phyloP scores from a whole-genome alignment of 1,140 invertebrate genomes.

The Saccostrea glomerata region DNA sequence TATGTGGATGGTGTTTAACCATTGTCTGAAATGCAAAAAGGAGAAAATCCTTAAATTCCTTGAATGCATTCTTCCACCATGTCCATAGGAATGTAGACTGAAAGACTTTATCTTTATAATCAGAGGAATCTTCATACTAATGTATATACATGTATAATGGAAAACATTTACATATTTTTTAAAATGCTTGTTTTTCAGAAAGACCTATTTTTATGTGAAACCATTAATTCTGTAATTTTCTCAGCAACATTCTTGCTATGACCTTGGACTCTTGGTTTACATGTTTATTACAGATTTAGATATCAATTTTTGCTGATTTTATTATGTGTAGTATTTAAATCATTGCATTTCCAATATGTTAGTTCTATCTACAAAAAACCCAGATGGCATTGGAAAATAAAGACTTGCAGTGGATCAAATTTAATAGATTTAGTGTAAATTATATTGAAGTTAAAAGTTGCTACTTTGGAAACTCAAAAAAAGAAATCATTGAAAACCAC shows the following conservation, averaged over 20 bases:
- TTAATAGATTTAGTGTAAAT: no score
- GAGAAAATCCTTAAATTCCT: no score
- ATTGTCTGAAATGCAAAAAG: no score
- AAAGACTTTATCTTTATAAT: no score
- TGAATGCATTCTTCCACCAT: no score
- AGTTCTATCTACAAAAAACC: background rate
- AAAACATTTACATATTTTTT: background rate
- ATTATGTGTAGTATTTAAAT: background rate
- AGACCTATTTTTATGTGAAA: background rate
- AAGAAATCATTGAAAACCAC: no score
- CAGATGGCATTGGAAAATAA: background rate
- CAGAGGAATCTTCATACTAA: no score
- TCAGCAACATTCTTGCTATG: background rate
- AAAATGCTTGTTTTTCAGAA: constrained; percentile 3
- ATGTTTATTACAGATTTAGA: background rate
- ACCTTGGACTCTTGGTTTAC: background rate
- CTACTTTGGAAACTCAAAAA: no score
- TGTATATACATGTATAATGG: no score
- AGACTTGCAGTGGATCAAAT: background rate
- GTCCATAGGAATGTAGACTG: no score
- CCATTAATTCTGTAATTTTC: background rate
- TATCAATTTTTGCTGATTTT: background rate
- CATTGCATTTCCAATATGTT: background rate
- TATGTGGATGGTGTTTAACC: no score
- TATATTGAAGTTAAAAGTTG: no score